Base-by-base conservation (phyloP, 2,888 invertebrate species). In the Apamea epomidion region DNA sequence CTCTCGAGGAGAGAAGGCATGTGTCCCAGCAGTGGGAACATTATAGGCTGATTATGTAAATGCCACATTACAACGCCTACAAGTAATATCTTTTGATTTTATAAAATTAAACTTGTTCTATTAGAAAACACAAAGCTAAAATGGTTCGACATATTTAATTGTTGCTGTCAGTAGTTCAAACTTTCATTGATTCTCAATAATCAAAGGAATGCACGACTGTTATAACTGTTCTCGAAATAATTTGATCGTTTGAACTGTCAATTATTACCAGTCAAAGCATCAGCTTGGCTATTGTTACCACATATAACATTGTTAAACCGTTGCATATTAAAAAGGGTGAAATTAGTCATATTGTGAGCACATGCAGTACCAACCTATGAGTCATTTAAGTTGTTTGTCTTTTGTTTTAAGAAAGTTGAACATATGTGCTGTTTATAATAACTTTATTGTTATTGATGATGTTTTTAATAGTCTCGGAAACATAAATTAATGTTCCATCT, bases 251-350 rank as follows among this genome's bases (percentile, higher is more conserved):
- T 78, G 70, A 84, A 78, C 87, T 62, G 54, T 71, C 84, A 84
- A 74, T 83, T 77, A 83, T 54, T 45, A n/a, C 21, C 54, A 67
- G 70, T 54, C 60, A 45, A 64, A 42, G 32, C n/a, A 16, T n/a
- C 16, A 37, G 7, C 21, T 37, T 37, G 18, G 25, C 37, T 60
- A 62, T 83, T 83, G 60, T 48, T n/a, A 48, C 18, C 29, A 29
- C 58, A 67, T n/a, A 48, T 32, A 10, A 45, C 16, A 16, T 45
- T 21, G 21, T 58, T 2, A 32, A 71, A 48, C 64, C 67, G 25
- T 29, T 85, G 88, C 86, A 88, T 85, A 69, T 72, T 72, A 74
- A 81, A 80, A 81, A 73, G 87, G 87, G 88, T 77, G 64, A 2
- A 69, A 78, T 86, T 78, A 78, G 74, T 88, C 89, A 86, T 76